phyloP scores from a whole-genome alignment of 30 jellyfish, hydroid and myxozoan species.

The Turritopsis dohrnii region DNA sequence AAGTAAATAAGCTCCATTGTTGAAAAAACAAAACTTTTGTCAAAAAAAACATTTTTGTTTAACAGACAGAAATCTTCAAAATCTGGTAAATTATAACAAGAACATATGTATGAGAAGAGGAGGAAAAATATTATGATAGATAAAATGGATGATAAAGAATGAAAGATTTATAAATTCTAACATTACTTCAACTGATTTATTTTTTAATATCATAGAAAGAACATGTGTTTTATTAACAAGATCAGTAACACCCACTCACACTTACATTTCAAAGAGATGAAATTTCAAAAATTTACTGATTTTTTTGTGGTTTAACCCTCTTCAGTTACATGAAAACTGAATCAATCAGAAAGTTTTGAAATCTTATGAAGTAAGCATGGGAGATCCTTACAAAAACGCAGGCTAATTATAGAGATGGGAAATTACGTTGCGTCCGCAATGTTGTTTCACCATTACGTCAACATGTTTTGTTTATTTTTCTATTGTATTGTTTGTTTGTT shows the following conservation, averaged over 20 bases:
- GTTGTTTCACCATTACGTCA: not conserved
- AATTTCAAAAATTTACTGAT: not conserved
- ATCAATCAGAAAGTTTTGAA: not conserved
- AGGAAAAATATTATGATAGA: not conserved
- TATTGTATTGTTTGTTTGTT: not conserved
- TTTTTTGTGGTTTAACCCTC: not conserved
- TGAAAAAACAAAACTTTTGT: not conserved
- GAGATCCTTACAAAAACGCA: not conserved
- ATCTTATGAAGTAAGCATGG: not conserved
- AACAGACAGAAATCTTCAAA: not conserved
- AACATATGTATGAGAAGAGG: not conserved
- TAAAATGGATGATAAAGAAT: not conserved
- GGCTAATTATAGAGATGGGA: not conserved
- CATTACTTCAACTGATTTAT: too few species aligned
- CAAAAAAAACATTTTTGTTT: too few species aligned
- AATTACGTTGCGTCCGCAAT: not conserved
- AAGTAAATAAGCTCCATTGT: not conserved
- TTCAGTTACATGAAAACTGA: not conserved
- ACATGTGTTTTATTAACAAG: not conserved
- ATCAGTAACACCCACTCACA: not conserved
- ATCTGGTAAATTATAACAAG: not conserved
- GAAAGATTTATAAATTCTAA: not conserved
- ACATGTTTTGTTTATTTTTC: not conserved
- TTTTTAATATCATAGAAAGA: not conserved
- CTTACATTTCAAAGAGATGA: not conserved